A percentile compares a stretch with the other conserved stretches of the same genome.
phyloP scores from a whole-genome alignment of 2,797 vertebrate species.

The Potorous gilbertii region DNA sequence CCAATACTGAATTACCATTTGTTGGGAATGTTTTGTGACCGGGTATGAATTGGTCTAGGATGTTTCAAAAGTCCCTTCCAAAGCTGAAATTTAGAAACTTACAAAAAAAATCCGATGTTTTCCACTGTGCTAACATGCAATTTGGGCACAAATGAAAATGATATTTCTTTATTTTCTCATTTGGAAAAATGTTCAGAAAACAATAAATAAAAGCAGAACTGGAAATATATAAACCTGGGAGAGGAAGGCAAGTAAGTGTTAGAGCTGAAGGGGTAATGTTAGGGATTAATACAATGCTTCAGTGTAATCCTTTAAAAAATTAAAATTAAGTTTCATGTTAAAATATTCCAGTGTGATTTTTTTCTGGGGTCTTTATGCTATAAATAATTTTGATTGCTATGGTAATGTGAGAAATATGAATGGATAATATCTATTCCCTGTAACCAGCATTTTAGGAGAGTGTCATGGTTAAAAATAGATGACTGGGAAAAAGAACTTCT shows the following conservation, averaged over 20 bases:
- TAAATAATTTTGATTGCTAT: constrained; percentile 50
- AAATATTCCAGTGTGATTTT: constrained; percentile 54
- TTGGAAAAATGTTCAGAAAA: constrained; percentile 53
- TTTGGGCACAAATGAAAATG: neutral
- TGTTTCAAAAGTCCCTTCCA: neutral
- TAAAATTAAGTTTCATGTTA: constrained; percentile 48
- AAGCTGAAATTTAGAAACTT: neutral
- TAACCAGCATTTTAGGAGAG: constrained; percentile 43
- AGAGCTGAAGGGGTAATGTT: constrained; percentile 32
- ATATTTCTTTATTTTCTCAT: constrained; percentile 49
- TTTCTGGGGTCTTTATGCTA: constrained; percentile 22
- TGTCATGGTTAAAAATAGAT: constrained; percentile 37
- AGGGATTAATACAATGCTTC: constrained; percentile 45
- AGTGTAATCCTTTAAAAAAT: constrained; percentile 52
- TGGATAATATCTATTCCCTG: constrained; percentile 26
- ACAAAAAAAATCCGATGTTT: neutral
- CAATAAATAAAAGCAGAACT: constrained; percentile 12
- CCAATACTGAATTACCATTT: neutral
- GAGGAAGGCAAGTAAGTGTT: constrained; percentile 19
- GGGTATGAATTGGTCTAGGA: neutral
- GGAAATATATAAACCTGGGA: constrained; percentile 30
- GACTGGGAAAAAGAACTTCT: neutral
- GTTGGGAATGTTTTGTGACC: neutral
- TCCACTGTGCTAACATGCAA: neutral
- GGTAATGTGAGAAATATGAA: constrained; percentile 39